These are phyloP conservation scores for Canis aureus DNA, from an alignment of 2,113 vertebrate genomes.

Conservation along the genomic window DNA sequence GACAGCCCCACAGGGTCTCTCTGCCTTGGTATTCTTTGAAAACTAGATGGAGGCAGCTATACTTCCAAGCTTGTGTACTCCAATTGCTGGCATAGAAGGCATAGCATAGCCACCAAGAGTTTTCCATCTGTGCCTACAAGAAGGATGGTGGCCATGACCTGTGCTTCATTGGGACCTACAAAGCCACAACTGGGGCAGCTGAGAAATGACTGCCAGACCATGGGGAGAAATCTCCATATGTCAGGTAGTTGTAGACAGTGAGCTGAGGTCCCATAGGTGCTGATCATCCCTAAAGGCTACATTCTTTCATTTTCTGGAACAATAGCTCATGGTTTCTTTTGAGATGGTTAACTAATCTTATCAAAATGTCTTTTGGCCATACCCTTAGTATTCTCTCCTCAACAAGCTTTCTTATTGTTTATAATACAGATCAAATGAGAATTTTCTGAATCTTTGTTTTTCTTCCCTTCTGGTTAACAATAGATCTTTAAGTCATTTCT, in stretches of 20 bases:
- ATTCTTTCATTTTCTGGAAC: not conserved
- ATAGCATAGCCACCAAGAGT: not conserved
- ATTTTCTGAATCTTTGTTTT: not conserved
- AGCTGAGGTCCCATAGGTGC: not conserved
- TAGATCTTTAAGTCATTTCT: not conserved
- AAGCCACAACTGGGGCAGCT: not conserved
- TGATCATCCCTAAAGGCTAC: not conserved
- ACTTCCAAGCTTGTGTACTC: too few species aligned
- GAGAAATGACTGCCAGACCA: not conserved
- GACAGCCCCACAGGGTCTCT: not conserved
- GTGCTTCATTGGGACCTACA: not conserved
- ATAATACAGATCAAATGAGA: not conserved
- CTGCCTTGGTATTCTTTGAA: not conserved
- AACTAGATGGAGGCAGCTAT: not conserved
- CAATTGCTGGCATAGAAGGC: not conserved
- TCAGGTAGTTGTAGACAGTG: not conserved
- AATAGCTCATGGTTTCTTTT: not conserved
- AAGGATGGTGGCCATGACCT: not conserved
- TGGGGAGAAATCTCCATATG: not conserved
- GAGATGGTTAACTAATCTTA: not conserved
- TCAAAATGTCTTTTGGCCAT: not conserved
- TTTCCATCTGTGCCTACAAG: not conserved
- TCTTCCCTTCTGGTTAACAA: not conserved
- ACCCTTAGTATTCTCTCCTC: not conserved
- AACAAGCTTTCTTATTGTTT: not conserved